Percentiles rank a stretch among this genome's conserved stretches.
phyloP scores from a whole-genome alignment of 2,888 invertebrate species.

The Synergus gifuensis region DNA sequence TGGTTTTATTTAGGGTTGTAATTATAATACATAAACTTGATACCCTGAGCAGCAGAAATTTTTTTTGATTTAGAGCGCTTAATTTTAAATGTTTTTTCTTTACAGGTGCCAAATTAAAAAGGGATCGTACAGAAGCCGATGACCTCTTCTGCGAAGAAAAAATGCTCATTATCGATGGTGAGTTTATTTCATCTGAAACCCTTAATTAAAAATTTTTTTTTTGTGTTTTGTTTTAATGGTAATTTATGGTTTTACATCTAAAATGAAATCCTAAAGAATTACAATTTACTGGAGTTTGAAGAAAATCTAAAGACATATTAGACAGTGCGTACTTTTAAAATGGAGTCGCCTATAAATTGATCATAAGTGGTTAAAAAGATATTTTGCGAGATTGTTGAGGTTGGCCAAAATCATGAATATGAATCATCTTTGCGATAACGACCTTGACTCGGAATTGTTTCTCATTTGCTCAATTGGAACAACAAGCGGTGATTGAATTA shows the following conservation, averaged over 20 bases:
- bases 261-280: too few species aligned
- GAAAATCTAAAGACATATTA: background rate
- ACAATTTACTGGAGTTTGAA: too few species aligned
- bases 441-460: background rate
- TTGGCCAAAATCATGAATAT: background rate
- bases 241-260: too few species aligned
- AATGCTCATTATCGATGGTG: slow-evolving; percentile 76
- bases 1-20: too few species aligned
- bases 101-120: slow-evolving; percentile 73
- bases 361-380: background rate
- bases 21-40: too few species aligned
- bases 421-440: background rate
- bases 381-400: background rate
- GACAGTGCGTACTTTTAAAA: background rate
- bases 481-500: background rate
- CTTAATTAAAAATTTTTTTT: too few species aligned
- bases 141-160: slow-evolving; percentile 76
- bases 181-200: slow-evolving; percentile 52
- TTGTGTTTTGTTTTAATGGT: too few species aligned
- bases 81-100: slow-evolving; percentile 46
- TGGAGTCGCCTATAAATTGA: background rate
- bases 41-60: too few species aligned
- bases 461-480: background rate
- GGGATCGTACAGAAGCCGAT: slow-evolving; percentile 74
- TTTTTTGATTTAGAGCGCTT: background rate